Evolutionary conservation across 2,113 vertebrate species (phyloP).

Genomic region (Nannospalax galili): DNA sequence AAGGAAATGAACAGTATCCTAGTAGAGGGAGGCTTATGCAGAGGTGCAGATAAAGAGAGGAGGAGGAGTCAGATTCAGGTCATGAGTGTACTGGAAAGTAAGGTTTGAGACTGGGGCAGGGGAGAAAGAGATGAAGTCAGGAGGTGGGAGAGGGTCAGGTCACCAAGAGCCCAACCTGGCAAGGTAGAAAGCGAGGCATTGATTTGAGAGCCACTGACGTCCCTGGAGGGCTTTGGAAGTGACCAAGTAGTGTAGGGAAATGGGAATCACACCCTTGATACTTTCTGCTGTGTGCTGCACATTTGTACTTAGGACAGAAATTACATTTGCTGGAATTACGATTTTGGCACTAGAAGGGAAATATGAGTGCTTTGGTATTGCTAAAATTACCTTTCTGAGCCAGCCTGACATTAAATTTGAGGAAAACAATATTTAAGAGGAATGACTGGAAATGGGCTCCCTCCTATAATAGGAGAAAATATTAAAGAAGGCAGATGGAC

Average conservation of each 20-base stretch:
- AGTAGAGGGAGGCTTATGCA: fast-evolving
- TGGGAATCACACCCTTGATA: neutral
- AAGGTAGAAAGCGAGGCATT: neutral
- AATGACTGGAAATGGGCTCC: neutral
- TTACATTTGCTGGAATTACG: constrained; percentile 56
- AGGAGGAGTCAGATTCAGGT: fast-evolving
- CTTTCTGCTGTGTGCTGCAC: neutral
- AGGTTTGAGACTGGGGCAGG: neutral
- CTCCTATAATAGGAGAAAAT: neutral
- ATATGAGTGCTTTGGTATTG: constrained; percentile 36
- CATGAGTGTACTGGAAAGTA: neutral
- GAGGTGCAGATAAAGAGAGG: neutral
- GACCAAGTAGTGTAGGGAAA: neutral
- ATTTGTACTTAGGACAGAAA: constrained; percentile 41
- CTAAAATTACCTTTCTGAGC: constrained; percentile 40
- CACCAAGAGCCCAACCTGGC: neutral
- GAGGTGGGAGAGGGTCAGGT: neutral
- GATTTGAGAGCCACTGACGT: neutral
- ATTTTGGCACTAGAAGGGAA: constrained; percentile 52
- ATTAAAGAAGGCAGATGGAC: neutral
- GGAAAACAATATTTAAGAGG: constrained; percentile 13
- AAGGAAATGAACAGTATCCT: neutral
- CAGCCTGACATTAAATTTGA: neutral
- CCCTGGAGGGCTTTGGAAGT: neutral
- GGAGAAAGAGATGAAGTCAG: neutral